Conservation (phyloP, 1,140 invertebrate species). For the Scaptomyza graminum region DNA sequence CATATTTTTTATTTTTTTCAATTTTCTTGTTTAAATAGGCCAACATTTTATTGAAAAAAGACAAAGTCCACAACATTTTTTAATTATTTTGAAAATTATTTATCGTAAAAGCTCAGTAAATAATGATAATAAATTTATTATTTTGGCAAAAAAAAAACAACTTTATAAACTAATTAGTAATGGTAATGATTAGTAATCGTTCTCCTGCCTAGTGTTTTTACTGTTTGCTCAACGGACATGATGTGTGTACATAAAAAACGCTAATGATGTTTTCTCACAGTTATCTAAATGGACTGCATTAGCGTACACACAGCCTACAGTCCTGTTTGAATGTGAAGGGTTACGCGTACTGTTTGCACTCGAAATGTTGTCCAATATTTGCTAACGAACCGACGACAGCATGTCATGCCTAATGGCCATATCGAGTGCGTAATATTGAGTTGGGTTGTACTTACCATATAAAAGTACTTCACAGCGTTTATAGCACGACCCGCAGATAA, state of each 20-base stretch:
- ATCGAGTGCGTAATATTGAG: conserved; percentile 63
- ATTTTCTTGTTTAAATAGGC: too few relatives aligned
- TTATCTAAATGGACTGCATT: conserved; percentile 14
- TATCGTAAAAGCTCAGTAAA: too few relatives aligned
- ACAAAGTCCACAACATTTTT: too few relatives aligned
- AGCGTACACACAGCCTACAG: conserved; percentile 14
- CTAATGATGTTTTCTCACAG: conserved; percentile 34
- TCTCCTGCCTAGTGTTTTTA: too few relatives aligned
- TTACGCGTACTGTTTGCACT: conserved; percentile 50
- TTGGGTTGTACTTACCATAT: conserved; percentile 45
- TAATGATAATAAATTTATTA: too few relatives aligned
- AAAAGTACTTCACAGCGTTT: conserved; percentile 35
- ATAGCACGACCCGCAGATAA: conserved; percentile 45
- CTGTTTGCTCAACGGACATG: conserved; percentile 8
- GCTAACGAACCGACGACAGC: conserved; percentile 54
- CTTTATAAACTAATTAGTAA: too few relatives aligned
- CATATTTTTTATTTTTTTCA: too few relatives aligned
- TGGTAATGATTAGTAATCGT: too few relatives aligned
- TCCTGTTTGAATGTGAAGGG: conserved; percentile 14
- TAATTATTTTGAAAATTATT: too few relatives aligned
- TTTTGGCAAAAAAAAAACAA: too few relatives aligned
- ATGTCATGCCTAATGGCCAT: conserved; percentile 71
- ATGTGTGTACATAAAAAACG: conserved; percentile 12
- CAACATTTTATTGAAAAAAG: too few relatives aligned
- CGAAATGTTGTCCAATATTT: conserved; percentile 71